Base-by-base conservation (phyloP, 2,113 vertebrate genomes). In the Aviceda subcristata region DNA sequence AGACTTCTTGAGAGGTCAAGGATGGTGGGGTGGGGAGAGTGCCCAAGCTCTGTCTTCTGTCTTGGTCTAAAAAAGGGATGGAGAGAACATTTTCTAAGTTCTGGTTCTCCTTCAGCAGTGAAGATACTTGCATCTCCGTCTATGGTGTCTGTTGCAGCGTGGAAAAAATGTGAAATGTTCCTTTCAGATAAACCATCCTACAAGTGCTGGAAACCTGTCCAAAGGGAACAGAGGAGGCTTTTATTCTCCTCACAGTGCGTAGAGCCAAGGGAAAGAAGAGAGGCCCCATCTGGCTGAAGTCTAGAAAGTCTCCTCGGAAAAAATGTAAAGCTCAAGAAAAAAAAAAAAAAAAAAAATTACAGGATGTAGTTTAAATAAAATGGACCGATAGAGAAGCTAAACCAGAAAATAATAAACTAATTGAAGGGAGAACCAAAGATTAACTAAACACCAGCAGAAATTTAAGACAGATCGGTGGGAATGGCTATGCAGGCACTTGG, bases 181-280 rank as follows among this genome's bases (percentile, higher is more conserved):
- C 79, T 91, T 94, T 83, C 68, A 67, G 83, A 77, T 94, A 59
- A 94, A 81, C 46, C 46, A 19, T 92, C 75, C 72, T 91, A 38
- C 50, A n/a, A 89, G 50, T 66, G 67, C 67, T 90, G 78, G 82
- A 92, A 96, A 75, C 67, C 45, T 83, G 57, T 83, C 88, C 88
- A 57, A 51, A 64, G 75, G 86, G 92, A 89, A 92, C 86, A 92
- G 88, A 94, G 83, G 38, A 94, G 72, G 59, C 72, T 91, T 94
- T 92, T 89, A 59, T 53, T 62, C 71, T 87, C 62, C 46, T 82
- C 55, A 26, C 32, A 57, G 71, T 36, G 46, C 85, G 56, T 16
- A 85, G 56, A 93, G 69, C 90, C 88, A 92, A 86, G 75, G 46
- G 71, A 83, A 93, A 63, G 84, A 67, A 86, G 86, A 69, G 41